Conservation (phyloP, 2,797 vertebrate species). For the Malurus leucopterus region DNA sequence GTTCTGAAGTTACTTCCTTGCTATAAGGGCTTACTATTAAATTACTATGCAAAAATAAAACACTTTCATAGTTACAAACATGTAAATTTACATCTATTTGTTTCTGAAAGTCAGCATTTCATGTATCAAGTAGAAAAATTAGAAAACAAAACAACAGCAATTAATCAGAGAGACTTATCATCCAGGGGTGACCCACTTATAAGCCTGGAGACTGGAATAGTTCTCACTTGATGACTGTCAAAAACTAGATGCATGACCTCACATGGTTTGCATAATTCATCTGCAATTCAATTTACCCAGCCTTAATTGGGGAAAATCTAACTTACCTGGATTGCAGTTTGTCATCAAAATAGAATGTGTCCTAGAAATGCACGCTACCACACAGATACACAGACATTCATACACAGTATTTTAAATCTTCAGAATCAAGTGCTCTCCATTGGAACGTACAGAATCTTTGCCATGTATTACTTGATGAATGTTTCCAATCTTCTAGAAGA, state of each 20-base stretch:
- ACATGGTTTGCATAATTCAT: background rate
- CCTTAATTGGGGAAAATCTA: background rate
- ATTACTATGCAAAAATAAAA: background rate
- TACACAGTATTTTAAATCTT: background rate
- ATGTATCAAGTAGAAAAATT: background rate
- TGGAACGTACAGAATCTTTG: background rate
- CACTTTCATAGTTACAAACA: background rate
- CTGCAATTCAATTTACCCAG: background rate
- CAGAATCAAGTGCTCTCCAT: background rate
- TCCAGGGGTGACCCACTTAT: background rate
- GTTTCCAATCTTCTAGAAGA: slow-evolving; percentile 29
- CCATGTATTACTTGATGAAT: background rate
- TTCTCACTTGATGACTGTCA: background rate
- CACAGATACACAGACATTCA: background rate
- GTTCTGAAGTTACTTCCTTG: background rate
- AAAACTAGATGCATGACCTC: background rate
- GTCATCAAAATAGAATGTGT: background rate
- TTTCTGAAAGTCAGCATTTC: background rate
- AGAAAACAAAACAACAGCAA: background rate
- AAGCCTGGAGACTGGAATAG: background rate
- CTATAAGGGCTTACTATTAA: background rate
- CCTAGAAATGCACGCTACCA: background rate
- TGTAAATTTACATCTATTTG: background rate
- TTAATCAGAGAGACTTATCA: background rate
- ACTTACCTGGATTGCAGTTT: slow-evolving; percentile 48